Evolutionary conservation across 2,113 vertebrate genomes (phyloP), one percentile per base, ranked within the genome.

Genomic region (Epinephelus lanceolatus): DNA sequence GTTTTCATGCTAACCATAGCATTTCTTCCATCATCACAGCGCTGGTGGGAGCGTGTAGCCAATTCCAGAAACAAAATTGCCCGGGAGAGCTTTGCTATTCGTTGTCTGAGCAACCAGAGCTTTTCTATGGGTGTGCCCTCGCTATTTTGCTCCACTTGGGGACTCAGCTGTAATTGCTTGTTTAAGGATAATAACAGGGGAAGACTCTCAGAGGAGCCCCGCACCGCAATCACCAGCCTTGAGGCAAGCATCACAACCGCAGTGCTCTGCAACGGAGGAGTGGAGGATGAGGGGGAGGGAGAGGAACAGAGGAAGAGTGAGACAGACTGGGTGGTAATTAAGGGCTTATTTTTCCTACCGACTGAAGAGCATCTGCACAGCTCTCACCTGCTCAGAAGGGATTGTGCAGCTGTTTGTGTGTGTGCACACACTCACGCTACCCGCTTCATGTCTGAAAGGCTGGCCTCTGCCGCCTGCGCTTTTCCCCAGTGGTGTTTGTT

Each of bases 111-210:
- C 52, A 89, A 88, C 86, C 52, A 42, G 74, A 87, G 84, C 84
- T 89, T 92, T 86, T 91, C 84, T 78, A 51, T 89, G 92, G 92
- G 93, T 88, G 92, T 90, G 93, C 84, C 90, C 81, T 77, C 84
- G 88, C 86, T 88, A 83, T 88, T 90, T 91, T 89, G 63, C 87
- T 90, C 74, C 78, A 86, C 88, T 91, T n/a, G 13, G 85, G 87
- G 86, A 91, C 86, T 88, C 12, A 67, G 85, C 88, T 90, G 86
- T 90, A 91, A 94, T 91, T 91, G 92, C 93, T 94, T 94, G 93
- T 95, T 94, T 94, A 93, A 94, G 91, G 91, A 94, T 94, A 95
- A 95, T 95, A 92, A 94, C 90, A 92, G 91, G 92, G 93, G 76
- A 88, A 90, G 83, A 83, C 76, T 94, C 87, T 92, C 86, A 10